A percentile compares a stretch with the other conserved stretches of the same genome.
These are phyloP conservation scores for Hydrotaea cyrtoneurina DNA, from an alignment of 2,888 invertebrate species.

Conservation along the genomic window DNA sequence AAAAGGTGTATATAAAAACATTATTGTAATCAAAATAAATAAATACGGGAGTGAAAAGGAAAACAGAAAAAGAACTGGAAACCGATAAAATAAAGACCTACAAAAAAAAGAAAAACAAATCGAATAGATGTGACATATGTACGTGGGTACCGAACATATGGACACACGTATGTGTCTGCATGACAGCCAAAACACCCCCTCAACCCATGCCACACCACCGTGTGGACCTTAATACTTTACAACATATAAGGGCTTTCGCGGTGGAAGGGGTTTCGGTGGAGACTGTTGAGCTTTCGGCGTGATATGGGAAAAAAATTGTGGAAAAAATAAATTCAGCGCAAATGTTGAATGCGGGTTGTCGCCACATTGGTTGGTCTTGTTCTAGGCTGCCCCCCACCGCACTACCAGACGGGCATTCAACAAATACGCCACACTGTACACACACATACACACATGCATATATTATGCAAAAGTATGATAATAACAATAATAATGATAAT, in stretches of 20 bases:
- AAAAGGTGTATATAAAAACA: conserved; percentile 45
- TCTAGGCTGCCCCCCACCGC: background rate
- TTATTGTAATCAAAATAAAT: conserved; percentile 46
- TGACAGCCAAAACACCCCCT: background rate
- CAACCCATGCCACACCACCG: background rate
- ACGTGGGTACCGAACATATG: conserved; percentile 14
- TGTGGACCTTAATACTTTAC: background rate
- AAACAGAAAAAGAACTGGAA: conserved; percentile 7
- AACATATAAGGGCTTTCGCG: no score
- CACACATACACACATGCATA: background rate
- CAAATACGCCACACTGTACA: background rate
- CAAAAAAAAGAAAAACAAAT: background rate
- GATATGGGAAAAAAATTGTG: background rate
- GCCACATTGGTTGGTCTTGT: background rate
- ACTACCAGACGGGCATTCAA: background rate
- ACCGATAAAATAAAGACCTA: conserved; percentile 24
- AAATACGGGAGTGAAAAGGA: background rate
- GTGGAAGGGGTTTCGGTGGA: no score
- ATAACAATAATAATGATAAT: conserved; percentile 22
- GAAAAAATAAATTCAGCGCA: conserved; percentile 9
- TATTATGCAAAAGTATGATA: background rate
- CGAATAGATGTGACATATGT: background rate
- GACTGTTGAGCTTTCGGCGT: background rate
- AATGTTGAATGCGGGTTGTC: conserved; percentile 27
- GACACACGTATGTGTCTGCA: background rate